A percentile compares a stretch with the other conserved stretches of the same genome.
phyloP scores from a whole-genome alignment of 2,797 vertebrate species.

The Triplophysa bombifrons region DNA sequence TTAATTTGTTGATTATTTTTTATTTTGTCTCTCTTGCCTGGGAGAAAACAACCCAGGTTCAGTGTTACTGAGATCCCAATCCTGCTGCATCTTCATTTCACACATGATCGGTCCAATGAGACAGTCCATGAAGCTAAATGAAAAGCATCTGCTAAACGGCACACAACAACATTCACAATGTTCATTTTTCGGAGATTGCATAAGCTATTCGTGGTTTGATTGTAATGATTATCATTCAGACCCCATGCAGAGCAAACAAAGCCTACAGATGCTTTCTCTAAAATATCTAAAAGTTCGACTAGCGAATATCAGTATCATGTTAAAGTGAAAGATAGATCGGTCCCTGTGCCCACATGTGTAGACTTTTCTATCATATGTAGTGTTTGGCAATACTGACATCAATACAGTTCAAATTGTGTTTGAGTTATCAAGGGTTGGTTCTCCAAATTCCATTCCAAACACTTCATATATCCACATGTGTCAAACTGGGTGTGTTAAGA shows the following conservation, averaged over 20 bases:
- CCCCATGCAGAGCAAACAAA: slow-evolving; percentile 1
- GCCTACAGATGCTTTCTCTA: not conserved
- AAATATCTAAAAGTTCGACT: not conserved
- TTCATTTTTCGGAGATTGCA: slow-evolving; percentile 1
- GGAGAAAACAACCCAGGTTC: not conserved
- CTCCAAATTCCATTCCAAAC: not conserved
- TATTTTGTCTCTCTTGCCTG: not conserved
- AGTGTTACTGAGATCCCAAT: slow-evolving; percentile 4
- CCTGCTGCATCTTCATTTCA: not conserved
- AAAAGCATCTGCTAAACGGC: slow-evolving; percentile 18
- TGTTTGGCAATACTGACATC: slow-evolving; percentile 13
- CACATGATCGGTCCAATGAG: not conserved
- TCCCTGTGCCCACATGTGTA: slow-evolving; percentile 69
- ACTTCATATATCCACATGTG: not conserved
- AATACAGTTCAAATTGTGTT: not conserved
- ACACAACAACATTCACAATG: not conserved
- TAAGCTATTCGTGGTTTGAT: slow-evolving; percentile 5
- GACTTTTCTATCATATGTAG: slow-evolving; percentile 71
- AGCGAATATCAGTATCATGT: slow-evolving; percentile 10
- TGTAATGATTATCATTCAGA: slow-evolving; percentile 10
- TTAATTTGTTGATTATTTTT: not conserved
- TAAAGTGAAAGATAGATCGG: slow-evolving; percentile 59
- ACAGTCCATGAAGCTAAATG: not conserved
- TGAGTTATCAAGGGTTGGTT: not conserved
- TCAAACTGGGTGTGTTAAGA: not conserved